Evolutionary conservation across 2,888 invertebrate species (phyloP), one percentile per base, ranked within the genome.

Genomic region (Synergus japonicus): DNA sequence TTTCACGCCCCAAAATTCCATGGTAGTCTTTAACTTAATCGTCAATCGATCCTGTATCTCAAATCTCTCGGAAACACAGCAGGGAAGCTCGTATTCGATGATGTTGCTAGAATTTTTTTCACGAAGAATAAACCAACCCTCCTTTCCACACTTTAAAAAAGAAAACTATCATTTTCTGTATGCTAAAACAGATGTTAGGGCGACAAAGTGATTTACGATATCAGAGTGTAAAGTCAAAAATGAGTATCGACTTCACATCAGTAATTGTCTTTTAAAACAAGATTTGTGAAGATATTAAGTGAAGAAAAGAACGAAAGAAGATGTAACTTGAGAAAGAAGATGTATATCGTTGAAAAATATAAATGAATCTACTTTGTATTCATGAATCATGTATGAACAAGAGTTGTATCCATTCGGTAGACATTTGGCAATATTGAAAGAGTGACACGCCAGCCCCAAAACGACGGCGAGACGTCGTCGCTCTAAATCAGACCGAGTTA

Each of bases 401-500:
- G 60, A 22, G 60, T 60, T 60, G 22, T 22, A 60, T 60, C 60
- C 60, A 60, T 18, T 60, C 4, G 4, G 60, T 60, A 22, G 60
- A 60, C 60, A 29, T 60, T 60, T 67, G 44, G 22, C 29, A 37
- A 76, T 43, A 78, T 80, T 79, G 84, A 79, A 83, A 82, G 83
- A 87, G 77, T 81, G 86, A 85, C 84, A 83, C 83, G 82, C 81
- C 81, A 78, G 80, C 77, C 49, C 79, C 22, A 63, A 54, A 65
- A 77, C 46, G 65, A 41, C 78, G 78, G 67, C 81, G 81, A 82
- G 85, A 82, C 83, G 86, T 84, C 82, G 85, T 78, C 85, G 82
- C 87, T 86, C 84, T 91, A 91, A 92, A 92, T 92, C 89, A 90
- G 87, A 67, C 85, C 84, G 87, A 92, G 90, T 91, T 91, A 91